Base-by-base conservation (phyloP, 2,888 invertebrate species). In the Eupithecia dodoneata region DNA sequence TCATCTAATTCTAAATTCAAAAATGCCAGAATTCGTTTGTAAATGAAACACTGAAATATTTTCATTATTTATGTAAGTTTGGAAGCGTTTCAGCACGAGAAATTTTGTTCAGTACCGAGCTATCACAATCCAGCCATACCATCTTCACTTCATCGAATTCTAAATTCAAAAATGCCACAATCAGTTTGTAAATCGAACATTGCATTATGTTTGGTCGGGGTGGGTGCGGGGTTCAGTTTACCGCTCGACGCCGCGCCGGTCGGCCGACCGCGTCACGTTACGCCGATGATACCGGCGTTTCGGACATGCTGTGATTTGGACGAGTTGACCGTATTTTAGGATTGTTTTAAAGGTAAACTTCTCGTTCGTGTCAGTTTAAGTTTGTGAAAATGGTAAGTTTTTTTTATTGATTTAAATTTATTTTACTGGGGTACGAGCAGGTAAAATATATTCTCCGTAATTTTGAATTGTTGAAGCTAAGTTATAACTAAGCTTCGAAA, bases 171-270 rank as follows among this genome's bases (percentile, higher is more conserved):
- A 79, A 66, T 67, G 10, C 30, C 67, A 71, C 73, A 72, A 73
- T 70, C 74, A 74, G 13, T 77, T 81, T 81, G 82, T 80, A 85
- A 85, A 85, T 86, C 82, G 84, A 85, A 84, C 85, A 85, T 81
- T 85, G 85, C 84, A 86, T 84, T 84, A 82, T 89, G 89, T 88
- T 89, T 88, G 87, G 88, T 87, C 87, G 87, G 83, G 85, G 86
- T 83, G 85, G 84, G 84, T 84, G 76, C 85, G 84, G 83, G 86
- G 88, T 88, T 85, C 86, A 94, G 94, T 94, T 91, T 87, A 90
- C 89, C 91, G 91, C 89, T 86, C 84, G 88, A 89, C 93, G 89
- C 89, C 90, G 91, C 93, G 89, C 88, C 90, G 91, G 89, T 87
- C 87, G 89, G 91, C 89, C 88, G 89, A 85, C 85, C 86, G 83